Evolutionary conservation across 2,113 vertebrate genomes (phyloP).

Genomic region (Excalfactoria chinensis): DNA sequence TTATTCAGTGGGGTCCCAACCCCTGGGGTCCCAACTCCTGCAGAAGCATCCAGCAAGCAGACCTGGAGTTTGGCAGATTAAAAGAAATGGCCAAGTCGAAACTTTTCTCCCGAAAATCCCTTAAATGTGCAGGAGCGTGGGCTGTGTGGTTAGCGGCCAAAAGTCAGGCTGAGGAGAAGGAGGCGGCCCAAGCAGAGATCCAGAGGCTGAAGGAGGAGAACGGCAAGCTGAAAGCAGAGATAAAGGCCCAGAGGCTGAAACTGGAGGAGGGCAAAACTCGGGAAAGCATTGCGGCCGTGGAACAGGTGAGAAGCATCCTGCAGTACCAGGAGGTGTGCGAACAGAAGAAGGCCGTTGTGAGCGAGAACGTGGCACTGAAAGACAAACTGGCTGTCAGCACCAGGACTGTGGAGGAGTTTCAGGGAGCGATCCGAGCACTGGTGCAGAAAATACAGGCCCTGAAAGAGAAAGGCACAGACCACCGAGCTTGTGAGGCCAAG

Average conservation of each 20-base stretch:
- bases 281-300: not conserved
- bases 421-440: not conserved
- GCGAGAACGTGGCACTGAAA: conserved; percentile 33
- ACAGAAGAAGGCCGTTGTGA: conserved; percentile 39
- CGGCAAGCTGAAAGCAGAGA: conserved; percentile 32
- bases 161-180: conserved; percentile 38
- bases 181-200: conserved; percentile 38
- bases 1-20: conserved; percentile 59
- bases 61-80: conserved; percentile 43
- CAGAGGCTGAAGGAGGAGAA: conserved; percentile 45
- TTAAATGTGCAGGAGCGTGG: conserved; percentile 51
- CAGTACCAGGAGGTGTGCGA: conserved; percentile 45
- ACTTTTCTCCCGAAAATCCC: conserved; percentile 45
- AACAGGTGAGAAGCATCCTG: not conserved
- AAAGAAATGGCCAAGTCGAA: conserved; percentile 37
- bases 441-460: conserved; percentile 34
- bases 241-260: conserved; percentile 25
- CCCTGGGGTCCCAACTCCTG: conserved; percentile 45
- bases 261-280: conserved; percentile 5
- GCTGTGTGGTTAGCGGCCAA: conserved; percentile 52
- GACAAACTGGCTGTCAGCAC: conserved; percentile 18
- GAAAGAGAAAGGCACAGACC: conserved; percentile 21
- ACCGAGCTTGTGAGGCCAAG: conserved; percentile 14
- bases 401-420: conserved; percentile 22
- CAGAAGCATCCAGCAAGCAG: conserved; percentile 62